A percentile compares a stretch with the other conserved stretches of the same genome.
Evolutionary conservation across 2,113 vertebrate genomes (phyloP).

Genomic region (Thamnophis sirtalis): DNA sequence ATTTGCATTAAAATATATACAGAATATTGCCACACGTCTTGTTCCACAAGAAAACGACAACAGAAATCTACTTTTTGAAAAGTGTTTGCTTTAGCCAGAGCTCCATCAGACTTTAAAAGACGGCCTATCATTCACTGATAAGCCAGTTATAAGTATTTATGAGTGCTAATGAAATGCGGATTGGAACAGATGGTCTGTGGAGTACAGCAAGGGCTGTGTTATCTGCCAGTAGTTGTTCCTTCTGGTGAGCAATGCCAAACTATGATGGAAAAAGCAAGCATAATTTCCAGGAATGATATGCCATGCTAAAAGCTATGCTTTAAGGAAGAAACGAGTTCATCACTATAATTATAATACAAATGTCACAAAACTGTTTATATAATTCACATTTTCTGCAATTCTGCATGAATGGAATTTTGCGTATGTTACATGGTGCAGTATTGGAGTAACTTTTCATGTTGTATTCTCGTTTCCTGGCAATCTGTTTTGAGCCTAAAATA

Average conservation of each 20-base stretch:
- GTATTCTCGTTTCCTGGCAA: neutral
- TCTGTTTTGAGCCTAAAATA: neutral
- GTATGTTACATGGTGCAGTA: neutral
- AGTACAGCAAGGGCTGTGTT: constrained; percentile 25
- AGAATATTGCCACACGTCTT: neutral
- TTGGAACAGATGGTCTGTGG: constrained; percentile 36
- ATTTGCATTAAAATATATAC: neutral
- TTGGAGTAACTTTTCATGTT: neutral
- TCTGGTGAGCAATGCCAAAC: constrained; percentile 7
- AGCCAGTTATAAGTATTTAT: constrained; percentile 8
- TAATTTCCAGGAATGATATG: constrained; percentile 25
- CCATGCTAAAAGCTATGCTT: constrained; percentile 7
- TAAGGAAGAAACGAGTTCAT: neutral
- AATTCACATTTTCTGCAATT: neutral
- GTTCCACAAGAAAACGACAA: constrained; percentile 9
- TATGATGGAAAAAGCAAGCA: constrained; percentile 22
- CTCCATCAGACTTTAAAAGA: constrained; percentile 16
- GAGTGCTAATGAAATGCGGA: constrained; percentile 22
- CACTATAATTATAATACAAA: neutral
- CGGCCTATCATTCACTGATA: constrained; percentile 28
- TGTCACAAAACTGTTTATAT: neutral
- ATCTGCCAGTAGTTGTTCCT: constrained; percentile 1
- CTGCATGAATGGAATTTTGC: neutral
- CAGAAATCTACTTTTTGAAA: neutral
- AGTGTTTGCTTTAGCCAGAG: constrained; percentile 6